Conservation (phyloP, 1,140 invertebrate species). For the Eciton burchellii region DNA sequence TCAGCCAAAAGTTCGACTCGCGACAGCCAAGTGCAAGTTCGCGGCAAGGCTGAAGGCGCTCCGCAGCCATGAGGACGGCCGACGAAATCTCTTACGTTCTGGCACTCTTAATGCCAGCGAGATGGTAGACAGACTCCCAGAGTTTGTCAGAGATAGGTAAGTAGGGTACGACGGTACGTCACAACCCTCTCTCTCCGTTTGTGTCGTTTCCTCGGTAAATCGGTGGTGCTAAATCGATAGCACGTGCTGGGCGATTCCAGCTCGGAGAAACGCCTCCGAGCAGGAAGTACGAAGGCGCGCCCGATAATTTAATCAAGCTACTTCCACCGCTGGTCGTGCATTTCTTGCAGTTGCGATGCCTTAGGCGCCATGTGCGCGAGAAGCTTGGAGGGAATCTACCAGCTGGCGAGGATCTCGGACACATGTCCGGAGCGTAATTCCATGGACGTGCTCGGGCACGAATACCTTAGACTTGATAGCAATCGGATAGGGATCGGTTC, state of each 20-base stretch:
- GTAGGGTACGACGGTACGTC: slow-evolving; percentile 44
- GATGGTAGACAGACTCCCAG: not conserved
- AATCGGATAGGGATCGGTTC: not conserved
- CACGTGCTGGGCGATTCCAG: slow-evolving; percentile 21
- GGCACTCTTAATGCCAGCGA: slow-evolving; percentile 10
- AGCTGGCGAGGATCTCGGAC: slow-evolving; percentile 11
- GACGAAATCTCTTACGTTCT: slow-evolving; percentile 39
- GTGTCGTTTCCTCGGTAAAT: slow-evolving; percentile 31
- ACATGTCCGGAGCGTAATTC: slow-evolving; percentile 47
- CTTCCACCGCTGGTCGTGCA: slow-evolving; percentile 30
- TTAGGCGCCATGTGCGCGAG: not conserved
- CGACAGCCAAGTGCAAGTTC: slow-evolving; percentile 4
- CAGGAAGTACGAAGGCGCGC: slow-evolving; percentile 18
- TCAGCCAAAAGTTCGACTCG: slow-evolving; percentile 5
- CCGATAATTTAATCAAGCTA: slow-evolving; percentile 66
- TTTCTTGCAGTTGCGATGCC: slow-evolving; percentile 29
- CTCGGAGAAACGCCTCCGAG: slow-evolving; percentile 18
- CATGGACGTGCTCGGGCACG: slow-evolving; percentile 6
- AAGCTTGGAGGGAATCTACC: slow-evolving; percentile 2
- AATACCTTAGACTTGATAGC: slow-evolving; percentile 28
- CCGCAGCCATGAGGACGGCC: no score
- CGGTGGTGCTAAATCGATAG: slow-evolving; percentile 43
- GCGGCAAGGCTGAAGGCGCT: slow-evolving; percentile 9
- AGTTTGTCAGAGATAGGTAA: slow-evolving; percentile 52
- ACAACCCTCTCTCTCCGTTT: slow-evolving; percentile 14